phyloP scores from a whole-genome alignment of 2,113 vertebrate genomes.

The Nerophis lumbriciformis region DNA sequence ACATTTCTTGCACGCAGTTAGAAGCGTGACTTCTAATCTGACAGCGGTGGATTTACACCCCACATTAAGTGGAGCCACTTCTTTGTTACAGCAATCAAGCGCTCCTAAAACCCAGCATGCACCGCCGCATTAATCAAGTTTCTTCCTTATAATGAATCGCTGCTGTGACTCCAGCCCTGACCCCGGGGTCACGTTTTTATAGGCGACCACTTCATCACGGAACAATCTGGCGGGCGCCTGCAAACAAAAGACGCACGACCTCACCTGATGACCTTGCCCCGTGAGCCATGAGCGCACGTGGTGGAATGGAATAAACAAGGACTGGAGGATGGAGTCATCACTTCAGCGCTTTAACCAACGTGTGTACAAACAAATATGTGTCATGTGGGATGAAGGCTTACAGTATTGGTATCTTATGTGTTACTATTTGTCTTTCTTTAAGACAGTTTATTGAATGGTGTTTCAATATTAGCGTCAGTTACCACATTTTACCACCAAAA shows the following conservation, averaged over 20 bases:
- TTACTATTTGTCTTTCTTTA: too few relatives aligned
- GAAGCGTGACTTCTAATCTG: not conserved
- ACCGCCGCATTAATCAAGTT: constrained; percentile 38
- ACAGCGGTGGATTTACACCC: not conserved
- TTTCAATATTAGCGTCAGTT: too few relatives aligned
- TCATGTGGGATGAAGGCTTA: not conserved
- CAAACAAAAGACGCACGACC: constrained; percentile 61
- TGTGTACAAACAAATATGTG: not conserved
- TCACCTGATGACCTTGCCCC: constrained; percentile 60
- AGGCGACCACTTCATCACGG: constrained; percentile 69
- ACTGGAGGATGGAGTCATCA: constrained; percentile 11
- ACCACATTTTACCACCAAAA: too few relatives aligned
- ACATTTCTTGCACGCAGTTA: not conserved
- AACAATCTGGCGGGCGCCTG: constrained; percentile 57
- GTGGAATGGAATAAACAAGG: constrained; percentile 45
- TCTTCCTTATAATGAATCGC: constrained; percentile 60
- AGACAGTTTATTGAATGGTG: too few relatives aligned
- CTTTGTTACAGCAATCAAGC: not conserved
- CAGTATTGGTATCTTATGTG: too few relatives aligned
- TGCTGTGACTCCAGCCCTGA: constrained; percentile 59
- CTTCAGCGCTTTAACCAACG: not conserved
- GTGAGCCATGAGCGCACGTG: constrained; percentile 52
- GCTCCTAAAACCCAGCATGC: constrained; percentile 2
- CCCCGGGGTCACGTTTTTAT: constrained; percentile 63
- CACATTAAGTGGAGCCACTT: not conserved